Conservation (phyloP, 2,888 invertebrate species). For the Pantelozetes paolii region DNA sequence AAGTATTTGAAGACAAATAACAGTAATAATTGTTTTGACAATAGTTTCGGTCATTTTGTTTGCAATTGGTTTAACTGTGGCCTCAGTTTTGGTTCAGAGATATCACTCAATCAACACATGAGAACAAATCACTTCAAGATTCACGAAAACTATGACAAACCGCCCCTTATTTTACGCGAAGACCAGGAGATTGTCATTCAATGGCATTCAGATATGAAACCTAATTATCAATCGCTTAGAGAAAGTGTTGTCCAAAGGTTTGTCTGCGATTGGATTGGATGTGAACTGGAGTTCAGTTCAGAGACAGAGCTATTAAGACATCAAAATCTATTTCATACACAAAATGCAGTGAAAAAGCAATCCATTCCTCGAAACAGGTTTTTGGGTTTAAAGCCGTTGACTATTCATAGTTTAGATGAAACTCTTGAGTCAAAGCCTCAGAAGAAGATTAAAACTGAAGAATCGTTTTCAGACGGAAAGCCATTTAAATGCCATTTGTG, state of each 20-base stretch:
- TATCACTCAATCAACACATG: background rate
- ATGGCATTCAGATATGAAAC: background rate
- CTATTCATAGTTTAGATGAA: background rate
- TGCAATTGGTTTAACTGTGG: conserved; percentile 24
- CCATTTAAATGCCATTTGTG: conserved; percentile 12
- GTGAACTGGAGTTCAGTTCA: background rate
- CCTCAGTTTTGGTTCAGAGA: conserved; percentile 2
- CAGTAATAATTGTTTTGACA: background rate
- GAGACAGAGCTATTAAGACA: conserved; percentile 5
- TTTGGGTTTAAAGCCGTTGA: background rate
- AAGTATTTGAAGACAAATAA: background rate
- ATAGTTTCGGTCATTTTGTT: background rate
- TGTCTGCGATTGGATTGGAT: conserved; percentile 26
- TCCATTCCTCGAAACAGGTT: background rate
- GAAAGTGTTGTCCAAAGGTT: background rate
- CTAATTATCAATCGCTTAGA: background rate
- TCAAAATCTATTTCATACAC: background rate
- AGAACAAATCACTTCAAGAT: background rate
- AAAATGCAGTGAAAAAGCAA: background rate
- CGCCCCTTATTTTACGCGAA: background rate
- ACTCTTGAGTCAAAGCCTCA: background rate
- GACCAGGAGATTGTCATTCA: background rate
- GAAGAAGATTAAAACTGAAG: background rate
- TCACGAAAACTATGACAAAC: background rate
- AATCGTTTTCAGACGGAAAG: background rate